phyloP scores from a whole-genome alignment of 2,888 invertebrate genomes.

The Dilophus febrilis region DNA sequence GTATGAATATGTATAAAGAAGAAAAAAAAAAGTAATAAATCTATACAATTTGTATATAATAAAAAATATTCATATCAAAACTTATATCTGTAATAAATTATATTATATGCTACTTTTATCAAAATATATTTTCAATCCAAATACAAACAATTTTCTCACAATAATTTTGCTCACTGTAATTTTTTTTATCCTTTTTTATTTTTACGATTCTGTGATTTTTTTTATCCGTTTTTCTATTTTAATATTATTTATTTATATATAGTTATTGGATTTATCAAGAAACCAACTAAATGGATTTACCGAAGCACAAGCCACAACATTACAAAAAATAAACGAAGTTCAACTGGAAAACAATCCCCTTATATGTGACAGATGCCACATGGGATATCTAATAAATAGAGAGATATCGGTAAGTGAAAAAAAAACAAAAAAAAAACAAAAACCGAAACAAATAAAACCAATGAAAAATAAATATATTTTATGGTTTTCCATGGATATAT shows the following conservation, averaged over 20 bases:
- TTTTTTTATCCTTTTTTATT: background rate
- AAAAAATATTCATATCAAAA: no score
- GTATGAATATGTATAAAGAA: no score
- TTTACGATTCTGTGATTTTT: no score
- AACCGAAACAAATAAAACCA: no score
- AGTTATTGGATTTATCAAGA: constrained; percentile 53
- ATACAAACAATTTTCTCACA: background rate
- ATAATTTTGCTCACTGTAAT: background rate
- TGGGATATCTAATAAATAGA: constrained; percentile 30
- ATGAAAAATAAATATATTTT: no score
- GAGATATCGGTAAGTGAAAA: constrained; percentile 29
- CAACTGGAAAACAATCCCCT: constrained; percentile 29
- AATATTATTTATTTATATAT: constrained; percentile 26
- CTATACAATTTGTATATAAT: no score
- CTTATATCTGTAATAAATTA: no score
- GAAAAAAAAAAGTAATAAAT: no score
- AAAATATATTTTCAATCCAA: no score
- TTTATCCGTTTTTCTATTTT: constrained; percentile 2
- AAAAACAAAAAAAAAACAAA: no score
- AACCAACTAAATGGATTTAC: constrained; percentile 46
- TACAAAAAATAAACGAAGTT: constrained; percentile 28
- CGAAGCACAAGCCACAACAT: constrained; percentile 24
- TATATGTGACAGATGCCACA: constrained; percentile 30
- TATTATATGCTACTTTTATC: no score
- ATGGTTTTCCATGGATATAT: no score